Evolutionary conservation across 2,888 invertebrate species (phyloP).

Genomic region (Leucophora obtusa): DNA sequence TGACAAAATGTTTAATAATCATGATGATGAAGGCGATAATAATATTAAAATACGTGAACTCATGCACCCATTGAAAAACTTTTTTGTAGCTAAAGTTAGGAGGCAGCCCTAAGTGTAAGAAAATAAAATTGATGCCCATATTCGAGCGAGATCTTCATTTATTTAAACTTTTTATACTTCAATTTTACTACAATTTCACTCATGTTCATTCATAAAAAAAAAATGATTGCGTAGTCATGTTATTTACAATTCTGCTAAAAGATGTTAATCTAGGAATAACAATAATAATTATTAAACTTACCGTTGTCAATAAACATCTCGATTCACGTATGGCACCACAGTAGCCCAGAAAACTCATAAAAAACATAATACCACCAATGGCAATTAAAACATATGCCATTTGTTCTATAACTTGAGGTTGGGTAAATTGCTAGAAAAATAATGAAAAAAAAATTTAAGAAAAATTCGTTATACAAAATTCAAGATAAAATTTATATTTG

Average conservation of each 20-base stretch:
- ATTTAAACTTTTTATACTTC: no score
- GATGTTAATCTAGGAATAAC: not conserved
- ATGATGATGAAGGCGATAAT: not conserved
- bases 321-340: slow-evolving; percentile 85
- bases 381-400: slow-evolving; percentile 84
- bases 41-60: not conserved
- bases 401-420: slow-evolving; percentile 83
- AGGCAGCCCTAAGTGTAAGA: not conserved
- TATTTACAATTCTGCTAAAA: not conserved
- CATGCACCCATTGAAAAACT: not conserved
- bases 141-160: no score
- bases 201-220: not conserved
- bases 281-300: slow-evolving; percentile 78
- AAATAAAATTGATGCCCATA: no score
- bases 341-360: slow-evolving; percentile 86
- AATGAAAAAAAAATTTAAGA: slow-evolving; percentile 68
- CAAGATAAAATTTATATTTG: slow-evolving; percentile 40
- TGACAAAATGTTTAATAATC: slow-evolving; percentile 4
- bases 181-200: not conserved
- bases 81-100: no score
- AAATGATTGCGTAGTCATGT: not conserved
- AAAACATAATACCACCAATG: slow-evolving; percentile 84
- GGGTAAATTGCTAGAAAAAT: slow-evolving; percentile 81
- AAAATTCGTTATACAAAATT: slow-evolving; percentile 27
- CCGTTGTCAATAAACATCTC: slow-evolving; percentile 83